Conservation (phyloP, 2,797 vertebrate genomes). For the Parauchenoglanis ngamensis region DNA sequence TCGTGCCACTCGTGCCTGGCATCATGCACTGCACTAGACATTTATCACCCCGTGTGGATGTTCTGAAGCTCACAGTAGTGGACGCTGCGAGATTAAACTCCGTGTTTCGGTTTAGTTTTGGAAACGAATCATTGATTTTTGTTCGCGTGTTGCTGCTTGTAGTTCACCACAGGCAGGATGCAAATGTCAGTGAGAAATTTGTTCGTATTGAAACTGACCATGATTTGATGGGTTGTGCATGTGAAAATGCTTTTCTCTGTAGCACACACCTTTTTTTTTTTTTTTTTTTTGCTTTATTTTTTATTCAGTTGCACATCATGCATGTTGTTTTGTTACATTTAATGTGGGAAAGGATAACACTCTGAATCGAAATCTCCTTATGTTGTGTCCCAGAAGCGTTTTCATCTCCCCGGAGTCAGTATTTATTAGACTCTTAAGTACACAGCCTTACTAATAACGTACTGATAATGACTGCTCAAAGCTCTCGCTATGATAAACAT, state of each 20-base stretch:
- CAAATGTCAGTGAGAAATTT: conserved; percentile 8
- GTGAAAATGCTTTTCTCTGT: not conserved
- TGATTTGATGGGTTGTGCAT: not conserved
- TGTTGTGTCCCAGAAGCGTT: not conserved
- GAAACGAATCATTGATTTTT: not conserved
- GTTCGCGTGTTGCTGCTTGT: not conserved
- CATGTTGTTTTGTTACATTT: not conserved
- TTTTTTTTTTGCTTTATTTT: not conserved
- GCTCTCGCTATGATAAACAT: not conserved
- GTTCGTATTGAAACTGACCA: not conserved
- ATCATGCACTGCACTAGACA: conserved; percentile 68
- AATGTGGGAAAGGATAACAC: not conserved
- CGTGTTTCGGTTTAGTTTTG: not conserved
- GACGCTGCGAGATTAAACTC: conserved; percentile 8
- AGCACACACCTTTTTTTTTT: not conserved
- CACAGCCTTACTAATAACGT: not conserved
- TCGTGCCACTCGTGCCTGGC: conserved; percentile 69
- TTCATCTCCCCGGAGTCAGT: not conserved
- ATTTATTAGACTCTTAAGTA: not conserved
- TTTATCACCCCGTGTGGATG: conserved; percentile 73
- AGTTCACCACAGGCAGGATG: not conserved
- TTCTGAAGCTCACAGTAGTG: conserved; percentile 66
- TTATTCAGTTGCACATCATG: not conserved
- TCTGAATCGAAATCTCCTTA: not conserved
- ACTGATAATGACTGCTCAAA: not conserved